Base-by-base conservation (phyloP, 2,797 vertebrate genomes). In the Hozukius guyotensis region DNA sequence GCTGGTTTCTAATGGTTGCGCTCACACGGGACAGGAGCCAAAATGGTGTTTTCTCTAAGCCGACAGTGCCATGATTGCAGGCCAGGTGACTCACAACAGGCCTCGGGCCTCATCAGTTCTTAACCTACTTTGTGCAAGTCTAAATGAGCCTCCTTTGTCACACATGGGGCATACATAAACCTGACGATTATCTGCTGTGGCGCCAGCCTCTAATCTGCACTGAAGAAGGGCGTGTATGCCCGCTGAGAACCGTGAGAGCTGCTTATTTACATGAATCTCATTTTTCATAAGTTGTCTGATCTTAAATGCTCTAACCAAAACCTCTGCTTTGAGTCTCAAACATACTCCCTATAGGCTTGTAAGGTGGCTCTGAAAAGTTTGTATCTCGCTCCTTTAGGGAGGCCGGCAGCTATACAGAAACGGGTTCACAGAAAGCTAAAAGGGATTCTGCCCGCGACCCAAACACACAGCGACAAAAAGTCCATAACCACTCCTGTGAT, bases 101-200 rank as follows among this genome's bases (percentile, higher is more conserved):
- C 82, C 77, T 24, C 8, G 13, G 67, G 77, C 69, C 34, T 79
- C 84, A 84, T 89, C 61, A 72, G 36, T 34, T 80, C 76, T 76
- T 75, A 74, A 57, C 76, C 72, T 56, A 65, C 60, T 84, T 60
- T 24, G 77, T 57, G 57, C 27, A 38, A 61, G 38, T 59, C 38
- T 75, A 69, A 72, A 77, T 82, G 36, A 10, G 62, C 25, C 32
- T 55, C 9, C 34, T 80, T 81, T 65, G 75, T 77, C 78, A 80
- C 79, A 68, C 20, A 42, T 9, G 49, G 42, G 55, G 38, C 56
- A 77, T 38, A 49, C n/a, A 72, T 65, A 60, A 72, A 76, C 52
- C 27, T 65, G 49, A 73, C 14, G 6, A 22, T 78, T 84, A 75
- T 80, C 59, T 60, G 52, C 64, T 49, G 24, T 78, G 72, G 69